These are phyloP conservation scores for Hippocampus barbouri DNA, from an alignment of 2,113 vertebrate genomes.

Conservation along the genomic window DNA sequence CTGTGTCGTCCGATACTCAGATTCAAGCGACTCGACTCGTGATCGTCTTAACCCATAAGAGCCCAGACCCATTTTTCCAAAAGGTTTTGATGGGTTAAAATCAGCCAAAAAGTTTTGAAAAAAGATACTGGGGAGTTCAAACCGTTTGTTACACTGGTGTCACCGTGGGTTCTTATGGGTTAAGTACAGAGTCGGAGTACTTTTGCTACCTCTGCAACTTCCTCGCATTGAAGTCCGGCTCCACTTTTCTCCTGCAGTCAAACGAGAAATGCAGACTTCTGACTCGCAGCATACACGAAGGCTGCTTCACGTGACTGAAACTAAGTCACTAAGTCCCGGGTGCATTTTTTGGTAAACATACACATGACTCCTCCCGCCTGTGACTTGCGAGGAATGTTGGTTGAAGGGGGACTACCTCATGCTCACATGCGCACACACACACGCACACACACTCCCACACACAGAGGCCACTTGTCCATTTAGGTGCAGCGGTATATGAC, in stretches of 20 bases:
- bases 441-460: background rate
- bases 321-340: constrained; percentile 18
- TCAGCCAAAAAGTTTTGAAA: too few relatives aligned
- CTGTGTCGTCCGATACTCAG: too few relatives aligned
- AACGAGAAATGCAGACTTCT: background rate
- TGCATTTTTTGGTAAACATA: constrained; percentile 34
- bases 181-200: background rate
- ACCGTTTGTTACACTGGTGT: too few relatives aligned
- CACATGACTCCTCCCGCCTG: constrained; percentile 29
- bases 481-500: background rate
- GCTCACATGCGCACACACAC: background rate
- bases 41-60: too few relatives aligned
- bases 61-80: too few relatives aligned
- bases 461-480: background rate
- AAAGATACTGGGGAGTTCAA: too few relatives aligned
- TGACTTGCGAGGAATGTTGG: constrained; percentile 39
- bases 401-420: constrained; percentile 13
- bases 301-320: constrained; percentile 27
- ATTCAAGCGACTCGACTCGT: background rate
- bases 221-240: too few relatives aligned
- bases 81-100: too few relatives aligned
- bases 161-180: too few relatives aligned
- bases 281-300: too few relatives aligned
- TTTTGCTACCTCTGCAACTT: background rate
- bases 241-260: too few relatives aligned